Conservation (phyloP, 2,888 invertebrate species). For the Cephus nigrinus region DNA sequence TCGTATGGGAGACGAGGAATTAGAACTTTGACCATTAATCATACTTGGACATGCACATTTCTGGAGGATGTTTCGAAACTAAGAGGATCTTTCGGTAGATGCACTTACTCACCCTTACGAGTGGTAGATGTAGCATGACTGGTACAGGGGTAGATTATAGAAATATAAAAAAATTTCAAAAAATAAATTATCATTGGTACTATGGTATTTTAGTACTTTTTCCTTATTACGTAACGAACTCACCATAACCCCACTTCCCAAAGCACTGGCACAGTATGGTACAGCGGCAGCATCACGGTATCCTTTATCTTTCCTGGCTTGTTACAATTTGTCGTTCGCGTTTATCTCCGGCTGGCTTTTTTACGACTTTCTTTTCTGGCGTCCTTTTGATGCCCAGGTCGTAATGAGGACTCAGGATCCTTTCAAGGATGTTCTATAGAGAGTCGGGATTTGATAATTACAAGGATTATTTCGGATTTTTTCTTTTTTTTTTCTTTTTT, state of each 20-base stretch:
- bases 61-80: not conserved
- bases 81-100: not conserved
- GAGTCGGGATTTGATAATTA: constrained; percentile 64
- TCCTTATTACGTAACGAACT: not conserved
- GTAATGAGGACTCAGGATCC: constrained; percentile 63
- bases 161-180: not conserved
- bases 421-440: constrained; percentile 56
- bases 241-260: not conserved
- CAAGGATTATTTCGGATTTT: constrained; percentile 62
- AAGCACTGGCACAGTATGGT: not conserved
- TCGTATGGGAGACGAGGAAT: not conserved
- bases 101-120: not conserved
- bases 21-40: not conserved
- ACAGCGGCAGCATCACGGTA: not conserved
- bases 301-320: constrained; percentile 23
- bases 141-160: not conserved
- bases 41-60: not conserved
- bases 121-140: not conserved
- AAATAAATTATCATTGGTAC: not conserved
- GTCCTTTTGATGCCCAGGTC: constrained; percentile 51
- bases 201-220: not conserved
- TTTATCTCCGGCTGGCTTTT: constrained; percentile 28
- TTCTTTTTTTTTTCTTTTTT: constrained; percentile 51
- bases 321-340: constrained; percentile 39
- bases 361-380: constrained; percentile 30